A percentile compares a stretch with the other conserved stretches of the same genome.
Evolutionary conservation across 2,797 vertebrate genomes (phyloP).

Genomic region (Sebastes hubbsi): DNA sequence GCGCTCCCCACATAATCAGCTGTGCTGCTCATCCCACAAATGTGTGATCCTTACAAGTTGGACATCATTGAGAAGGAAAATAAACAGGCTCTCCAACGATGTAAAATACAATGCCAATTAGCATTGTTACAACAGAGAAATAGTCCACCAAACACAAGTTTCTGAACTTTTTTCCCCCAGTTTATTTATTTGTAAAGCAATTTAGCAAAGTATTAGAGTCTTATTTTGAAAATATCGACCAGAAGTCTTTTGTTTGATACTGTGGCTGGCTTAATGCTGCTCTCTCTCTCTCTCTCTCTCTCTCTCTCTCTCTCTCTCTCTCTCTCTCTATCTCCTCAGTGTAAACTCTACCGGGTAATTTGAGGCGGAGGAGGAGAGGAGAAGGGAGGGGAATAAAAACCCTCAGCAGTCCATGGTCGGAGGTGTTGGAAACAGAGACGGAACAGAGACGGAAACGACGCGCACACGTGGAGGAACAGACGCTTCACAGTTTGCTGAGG

Average conservation of each 20-base stretch:
- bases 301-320: neutral
- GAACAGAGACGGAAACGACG: neutral
- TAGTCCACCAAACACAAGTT: no score
- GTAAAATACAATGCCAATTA: no score
- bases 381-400: conserved; percentile 16
- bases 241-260: neutral
- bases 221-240: conserved; percentile 34
- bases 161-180: no score
- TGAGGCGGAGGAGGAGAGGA: conserved; percentile 38
- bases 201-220: neutral
- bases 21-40: no score
- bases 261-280: neutral
- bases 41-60: no score
- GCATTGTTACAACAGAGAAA: no score
- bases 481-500: no score
- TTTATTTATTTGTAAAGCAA: no score
- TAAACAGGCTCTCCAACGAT: no score
- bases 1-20: no score
- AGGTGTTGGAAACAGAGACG: conserved; percentile 44
- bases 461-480: conserved; percentile 47
- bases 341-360: conserved; percentile 44
- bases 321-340: neutral
- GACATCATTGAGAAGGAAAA: no score
- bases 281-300: neutral
- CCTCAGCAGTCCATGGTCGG: conserved; percentile 19